Evolutionary conservation across 2,797 vertebrate genomes (phyloP).

Genomic region (Eulemur albifrons): DNA sequence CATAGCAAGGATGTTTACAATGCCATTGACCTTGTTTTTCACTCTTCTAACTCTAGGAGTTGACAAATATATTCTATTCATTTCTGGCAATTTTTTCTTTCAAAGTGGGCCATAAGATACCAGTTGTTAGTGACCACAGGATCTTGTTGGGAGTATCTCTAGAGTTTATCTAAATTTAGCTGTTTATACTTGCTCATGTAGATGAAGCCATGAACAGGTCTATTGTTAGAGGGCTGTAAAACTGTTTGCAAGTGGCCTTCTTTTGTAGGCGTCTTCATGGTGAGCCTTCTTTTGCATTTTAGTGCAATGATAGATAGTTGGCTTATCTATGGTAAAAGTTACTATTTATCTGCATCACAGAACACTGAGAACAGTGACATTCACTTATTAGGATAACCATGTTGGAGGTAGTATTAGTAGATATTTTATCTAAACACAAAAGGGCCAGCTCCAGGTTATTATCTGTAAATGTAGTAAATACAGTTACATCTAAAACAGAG

Average conservation of each 20-base stretch:
- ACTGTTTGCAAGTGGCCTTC: background rate
- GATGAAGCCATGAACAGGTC: background rate
- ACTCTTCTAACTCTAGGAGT: background rate
- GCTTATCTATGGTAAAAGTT: background rate
- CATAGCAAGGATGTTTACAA: background rate
- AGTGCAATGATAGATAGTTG: background rate
- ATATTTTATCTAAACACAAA: background rate
- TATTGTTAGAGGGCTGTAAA: background rate
- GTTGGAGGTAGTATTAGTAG: background rate
- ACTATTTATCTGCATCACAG: background rate
- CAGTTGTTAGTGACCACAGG: background rate
- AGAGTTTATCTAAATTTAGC: background rate
- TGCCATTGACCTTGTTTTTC: background rate
- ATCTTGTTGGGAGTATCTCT: background rate
- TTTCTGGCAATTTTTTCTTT: background rate
- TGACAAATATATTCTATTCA: background rate
- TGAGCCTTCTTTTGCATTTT: background rate
- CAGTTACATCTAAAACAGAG: background rate
- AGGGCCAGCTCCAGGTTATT: background rate
- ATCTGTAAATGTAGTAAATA: background rate
- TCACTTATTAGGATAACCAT: background rate
- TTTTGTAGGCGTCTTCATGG: background rate
- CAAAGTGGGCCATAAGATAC: background rate
- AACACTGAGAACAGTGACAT: background rate
- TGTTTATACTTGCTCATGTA: background rate